Evolutionary conservation across 2,797 vertebrate species (phyloP).

Genomic region (Limosa lapponica): DNA sequence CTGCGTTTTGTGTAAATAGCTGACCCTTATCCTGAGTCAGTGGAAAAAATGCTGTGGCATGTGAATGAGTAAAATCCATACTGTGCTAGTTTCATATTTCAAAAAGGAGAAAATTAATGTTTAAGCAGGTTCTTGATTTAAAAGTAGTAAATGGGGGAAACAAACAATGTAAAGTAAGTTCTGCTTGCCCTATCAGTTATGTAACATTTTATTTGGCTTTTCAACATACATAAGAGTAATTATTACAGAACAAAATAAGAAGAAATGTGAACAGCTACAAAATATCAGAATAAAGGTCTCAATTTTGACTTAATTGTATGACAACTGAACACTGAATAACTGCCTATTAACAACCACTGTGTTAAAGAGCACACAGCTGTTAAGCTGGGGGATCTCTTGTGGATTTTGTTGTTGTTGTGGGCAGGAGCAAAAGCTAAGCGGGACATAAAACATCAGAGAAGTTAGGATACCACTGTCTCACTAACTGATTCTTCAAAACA

Average conservation of each 20-base stretch:
- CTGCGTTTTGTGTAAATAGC: constrained; percentile 70
- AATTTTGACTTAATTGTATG: background rate
- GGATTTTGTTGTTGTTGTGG: background rate
- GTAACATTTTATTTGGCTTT: background rate
- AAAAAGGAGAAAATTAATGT: constrained; percentile 57
- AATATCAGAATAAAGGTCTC: background rate
- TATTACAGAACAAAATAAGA: background rate
- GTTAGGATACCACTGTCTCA: background rate
- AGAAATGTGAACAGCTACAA: background rate
- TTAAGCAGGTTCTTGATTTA: constrained; percentile 20
- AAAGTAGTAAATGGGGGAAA: background rate
- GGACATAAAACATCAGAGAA: background rate
- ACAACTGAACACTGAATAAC: background rate
- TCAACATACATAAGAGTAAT: background rate
- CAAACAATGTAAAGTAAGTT: background rate
- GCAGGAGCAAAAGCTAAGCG: background rate
- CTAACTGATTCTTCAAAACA: background rate
- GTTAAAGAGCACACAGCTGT: background rate
- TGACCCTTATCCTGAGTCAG: constrained; percentile 77
- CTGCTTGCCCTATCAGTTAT: background rate
- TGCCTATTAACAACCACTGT: background rate
- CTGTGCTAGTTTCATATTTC: constrained; percentile 47
- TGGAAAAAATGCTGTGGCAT: constrained; percentile 72
- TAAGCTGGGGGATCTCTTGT: background rate
- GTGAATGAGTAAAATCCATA: constrained; percentile 71